phyloP scores from a whole-genome alignment of 2,888 invertebrate species.

The Ochlodes sylvanus region DNA sequence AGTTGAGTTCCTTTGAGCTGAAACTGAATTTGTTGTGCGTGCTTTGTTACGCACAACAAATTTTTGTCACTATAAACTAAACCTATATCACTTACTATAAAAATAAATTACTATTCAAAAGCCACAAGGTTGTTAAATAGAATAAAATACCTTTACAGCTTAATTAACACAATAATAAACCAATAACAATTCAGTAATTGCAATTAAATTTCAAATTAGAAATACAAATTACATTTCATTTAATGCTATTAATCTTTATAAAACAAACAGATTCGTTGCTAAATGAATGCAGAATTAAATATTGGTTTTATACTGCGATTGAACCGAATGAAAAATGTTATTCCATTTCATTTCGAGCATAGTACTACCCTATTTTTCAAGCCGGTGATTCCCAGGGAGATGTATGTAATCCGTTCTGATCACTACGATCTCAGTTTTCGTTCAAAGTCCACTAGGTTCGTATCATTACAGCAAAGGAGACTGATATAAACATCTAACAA shows the following conservation, averaged over 20 bases:
- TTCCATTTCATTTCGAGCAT: slow-evolving; percentile 20
- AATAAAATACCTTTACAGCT: background rate
- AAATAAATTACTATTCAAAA: background rate
- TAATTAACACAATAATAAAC: slow-evolving; percentile 16
- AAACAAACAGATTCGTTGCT: background rate
- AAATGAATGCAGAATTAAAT: slow-evolving; percentile 1
- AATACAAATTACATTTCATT: slow-evolving; percentile 24
- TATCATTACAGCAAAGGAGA: slow-evolving; percentile 75
- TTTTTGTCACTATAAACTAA: too few relatives aligned
- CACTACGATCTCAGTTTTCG: slow-evolving; percentile 60
- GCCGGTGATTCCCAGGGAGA: slow-evolving; percentile 56
- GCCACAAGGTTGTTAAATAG: background rate
- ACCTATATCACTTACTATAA: background rate
- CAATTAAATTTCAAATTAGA: slow-evolving; percentile 29
- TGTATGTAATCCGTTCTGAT: slow-evolving; percentile 70
- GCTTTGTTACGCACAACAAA: too few relatives aligned
- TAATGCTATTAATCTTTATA: slow-evolving; percentile 6
- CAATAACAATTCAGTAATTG: slow-evolving; percentile 22
- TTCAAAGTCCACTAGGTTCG: slow-evolving; percentile 76
- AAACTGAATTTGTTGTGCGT: too few relatives aligned
- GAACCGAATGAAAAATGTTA: slow-evolving; percentile 25
- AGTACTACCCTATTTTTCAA: slow-evolving; percentile 35
- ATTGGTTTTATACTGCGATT: background rate
- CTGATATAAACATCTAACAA: slow-evolving; percentile 66
- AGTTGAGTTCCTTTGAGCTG: too few relatives aligned